phyloP scores from a whole-genome alignment of 2,113 vertebrate species.

The Microcebus lehilahytsara region DNA sequence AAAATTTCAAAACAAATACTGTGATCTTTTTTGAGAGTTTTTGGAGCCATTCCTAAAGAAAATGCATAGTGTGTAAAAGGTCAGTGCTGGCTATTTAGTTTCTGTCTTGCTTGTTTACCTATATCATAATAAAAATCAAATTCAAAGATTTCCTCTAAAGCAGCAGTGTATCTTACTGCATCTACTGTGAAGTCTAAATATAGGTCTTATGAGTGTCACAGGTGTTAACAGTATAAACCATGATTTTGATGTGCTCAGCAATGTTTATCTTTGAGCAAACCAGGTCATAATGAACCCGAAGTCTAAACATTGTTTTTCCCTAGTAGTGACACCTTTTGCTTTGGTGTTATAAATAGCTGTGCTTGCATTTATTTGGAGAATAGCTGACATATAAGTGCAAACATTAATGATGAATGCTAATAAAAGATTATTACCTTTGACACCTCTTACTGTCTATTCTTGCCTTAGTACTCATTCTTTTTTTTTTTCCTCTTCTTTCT shows the following conservation, averaged over 20 bases:
- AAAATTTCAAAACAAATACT: slow-evolving; percentile 1
- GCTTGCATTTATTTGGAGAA: slow-evolving; percentile 21
- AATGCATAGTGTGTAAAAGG: not conserved
- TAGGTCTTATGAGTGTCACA: not conserved
- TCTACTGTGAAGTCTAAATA: not conserved
- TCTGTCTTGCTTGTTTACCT: not conserved
- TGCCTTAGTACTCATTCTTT: not conserved
- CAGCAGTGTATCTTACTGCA: not conserved
- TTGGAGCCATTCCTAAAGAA: slow-evolving; percentile 13
- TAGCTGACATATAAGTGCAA: not conserved
- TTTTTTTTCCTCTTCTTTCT: not conserved
- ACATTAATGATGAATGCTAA: not conserved
- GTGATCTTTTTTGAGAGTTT: not conserved
- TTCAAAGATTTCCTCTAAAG: not conserved
- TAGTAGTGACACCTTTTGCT: not conserved
- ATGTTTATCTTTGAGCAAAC: slow-evolving; percentile 23
- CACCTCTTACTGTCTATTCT: not conserved
- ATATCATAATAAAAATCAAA: not conserved
- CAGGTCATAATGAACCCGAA: not conserved
- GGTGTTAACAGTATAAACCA: not conserved
- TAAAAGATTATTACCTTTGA: not conserved
- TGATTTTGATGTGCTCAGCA: not conserved
- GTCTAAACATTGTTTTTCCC: not conserved
- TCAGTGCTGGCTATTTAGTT: not conserved
- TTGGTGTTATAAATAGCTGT: not conserved